Base-by-base conservation (phyloP, 1,140 invertebrate species). In the Caenorhabditis tropicalis region DNA sequence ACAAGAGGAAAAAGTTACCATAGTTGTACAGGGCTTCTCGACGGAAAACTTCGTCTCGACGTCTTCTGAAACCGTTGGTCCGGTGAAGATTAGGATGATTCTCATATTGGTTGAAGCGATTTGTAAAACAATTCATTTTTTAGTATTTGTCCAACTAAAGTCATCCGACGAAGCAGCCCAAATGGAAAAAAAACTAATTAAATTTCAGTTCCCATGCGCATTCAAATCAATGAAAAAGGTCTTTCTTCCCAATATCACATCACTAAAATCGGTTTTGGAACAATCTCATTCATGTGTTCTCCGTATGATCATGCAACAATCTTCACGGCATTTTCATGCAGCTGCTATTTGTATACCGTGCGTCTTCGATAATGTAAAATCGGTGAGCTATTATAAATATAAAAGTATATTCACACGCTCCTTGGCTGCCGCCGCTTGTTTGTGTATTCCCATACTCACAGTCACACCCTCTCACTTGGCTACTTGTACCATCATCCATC, bases 331-430 rank as follows among this genome's bases (percentile, higher is more conserved):
- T 33, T 74, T 74, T 74, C 65, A 74, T 74, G 53, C 53, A 56
- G 53, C 24, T 27, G 12, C 10, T 56, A 74, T 74, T 74, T 74
- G 65, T 74, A 74, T 29, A 74, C 65, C 65, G 65, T 74, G 65
- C 36, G 65, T 74, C 43, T 74, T 74, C 65, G 65, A 43, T 74
- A 74, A 74, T 74, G 65, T 74, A 74, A 74, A 43, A 74, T 65
- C 58, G 58, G 58, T 65, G 65, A 43, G 36, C 65, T 74, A 74
- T 74, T 74, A 74, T 74, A 74, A 74, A 74, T 74, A 74, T 43
- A 36, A 65, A 65, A 65, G n/a, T 24, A 36, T 74, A 74, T 74
- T 74, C 65, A 43, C 65, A 39, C 65, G 21, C 33, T 27, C n/a
- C 36, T 46, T 74, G 65, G n/a, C 36, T 74, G 36, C 36, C 36